A percentile compares a stretch with the other conserved stretches of the same genome.
Evolutionary conservation across 2,888 invertebrate species (phyloP).

Genomic region (Lycocerus yunnanus): DNA sequence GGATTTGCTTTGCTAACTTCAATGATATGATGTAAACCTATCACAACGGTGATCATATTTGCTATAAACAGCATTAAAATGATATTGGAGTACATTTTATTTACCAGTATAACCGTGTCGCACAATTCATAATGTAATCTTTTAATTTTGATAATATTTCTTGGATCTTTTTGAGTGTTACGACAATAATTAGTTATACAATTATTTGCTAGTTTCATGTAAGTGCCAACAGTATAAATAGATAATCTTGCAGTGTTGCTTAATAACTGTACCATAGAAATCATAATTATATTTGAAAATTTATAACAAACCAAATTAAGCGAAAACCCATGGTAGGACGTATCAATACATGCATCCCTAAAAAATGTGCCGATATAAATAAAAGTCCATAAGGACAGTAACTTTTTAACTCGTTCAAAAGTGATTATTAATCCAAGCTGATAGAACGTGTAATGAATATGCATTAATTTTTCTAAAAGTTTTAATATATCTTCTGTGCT

Average conservation of each 20-base stretch:
- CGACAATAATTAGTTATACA: not conserved
- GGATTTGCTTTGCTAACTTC: too few relatives aligned
- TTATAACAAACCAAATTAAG: not conserved
- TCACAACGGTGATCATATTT: too few relatives aligned
- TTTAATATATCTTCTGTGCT: not conserved
- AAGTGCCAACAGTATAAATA: not conserved
- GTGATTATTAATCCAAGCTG: not conserved
- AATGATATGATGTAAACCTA: too few relatives aligned
- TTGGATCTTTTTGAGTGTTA: not conserved
- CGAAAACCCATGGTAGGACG: not conserved
- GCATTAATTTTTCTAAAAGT: not conserved
- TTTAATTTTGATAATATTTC: not conserved
- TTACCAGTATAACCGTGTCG: not conserved
- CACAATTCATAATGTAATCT: not conserved
- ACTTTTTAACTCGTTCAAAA: not conserved
- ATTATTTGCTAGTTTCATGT: not conserved
- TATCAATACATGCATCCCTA: not conserved
- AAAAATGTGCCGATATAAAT: not conserved
- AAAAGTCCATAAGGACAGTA: not conserved
- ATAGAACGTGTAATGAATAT: not conserved
- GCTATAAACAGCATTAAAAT: not conserved
- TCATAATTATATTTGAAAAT: not conserved
- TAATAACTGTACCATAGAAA: not conserved
- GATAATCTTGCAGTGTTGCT: not conserved
- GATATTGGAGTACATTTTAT: not conserved